These are phyloP conservation scores for Achatina immaculata DNA, from an alignment of 1,140 invertebrate species.

Conservation along the genomic window DNA sequence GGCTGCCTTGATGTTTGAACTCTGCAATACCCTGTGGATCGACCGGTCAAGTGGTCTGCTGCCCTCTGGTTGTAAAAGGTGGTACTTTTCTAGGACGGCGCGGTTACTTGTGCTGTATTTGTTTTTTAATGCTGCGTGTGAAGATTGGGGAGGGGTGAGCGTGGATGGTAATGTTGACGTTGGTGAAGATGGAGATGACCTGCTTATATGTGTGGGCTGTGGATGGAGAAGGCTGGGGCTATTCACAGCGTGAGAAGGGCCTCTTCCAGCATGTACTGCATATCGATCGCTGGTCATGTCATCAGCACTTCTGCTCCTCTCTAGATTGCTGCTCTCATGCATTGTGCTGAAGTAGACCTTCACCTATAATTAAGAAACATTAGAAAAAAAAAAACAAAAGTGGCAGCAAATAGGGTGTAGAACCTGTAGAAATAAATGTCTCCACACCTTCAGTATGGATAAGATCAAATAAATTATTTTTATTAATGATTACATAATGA, in stretches of 20 bases:
- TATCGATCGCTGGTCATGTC: conserved; percentile 37
- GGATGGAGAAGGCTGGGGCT: conserved; percentile 15
- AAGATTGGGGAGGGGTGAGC: neutral
- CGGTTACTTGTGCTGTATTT: conserved; percentile 43
- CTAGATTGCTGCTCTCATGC: conserved; percentile 39
- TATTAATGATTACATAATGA: too few species aligned
- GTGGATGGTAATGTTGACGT: neutral
- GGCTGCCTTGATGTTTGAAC: neutral
- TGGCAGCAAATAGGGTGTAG: too few species aligned
- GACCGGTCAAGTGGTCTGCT: neutral
- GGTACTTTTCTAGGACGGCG: conserved; percentile 8
- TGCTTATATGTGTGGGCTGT: neutral
- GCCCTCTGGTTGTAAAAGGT: neutral
- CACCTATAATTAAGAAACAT: conserved; percentile 44
- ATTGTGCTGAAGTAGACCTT: conserved; percentile 47
- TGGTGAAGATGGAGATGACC: conserved; percentile 19
- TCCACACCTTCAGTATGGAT: neutral
- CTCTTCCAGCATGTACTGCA: conserved; percentile 20
- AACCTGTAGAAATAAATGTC: neutral
- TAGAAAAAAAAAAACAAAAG: neutral
- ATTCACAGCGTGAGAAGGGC: conserved; percentile 19
- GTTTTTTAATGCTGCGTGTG: neutral
- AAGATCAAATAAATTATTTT: too few species aligned
- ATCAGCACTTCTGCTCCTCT: conserved; percentile 50
- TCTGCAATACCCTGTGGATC: neutral